phyloP scores from a whole-genome alignment of 2,888 invertebrate genomes.

The Drosophila ezoana region DNA sequence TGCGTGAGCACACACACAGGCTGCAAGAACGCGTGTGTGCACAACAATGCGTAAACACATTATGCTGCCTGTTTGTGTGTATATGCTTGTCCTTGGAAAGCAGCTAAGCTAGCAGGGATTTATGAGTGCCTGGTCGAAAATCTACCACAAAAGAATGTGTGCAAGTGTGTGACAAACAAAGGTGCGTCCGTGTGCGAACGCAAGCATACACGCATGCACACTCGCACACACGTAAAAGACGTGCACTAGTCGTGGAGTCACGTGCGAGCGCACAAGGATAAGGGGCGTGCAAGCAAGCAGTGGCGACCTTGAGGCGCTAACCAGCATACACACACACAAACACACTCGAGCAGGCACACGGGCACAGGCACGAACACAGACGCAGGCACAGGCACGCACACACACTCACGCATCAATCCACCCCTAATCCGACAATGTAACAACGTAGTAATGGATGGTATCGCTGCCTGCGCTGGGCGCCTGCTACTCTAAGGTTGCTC shows the following conservation, averaged over 20 bases:
- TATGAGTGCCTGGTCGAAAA: conserved; percentile 75
- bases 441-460: conserved; percentile 76
- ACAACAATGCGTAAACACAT: conserved; percentile 36
- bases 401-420: conserved; percentile 22
- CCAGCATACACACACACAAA: conserved; percentile 21
- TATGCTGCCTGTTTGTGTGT: conserved; percentile 12
- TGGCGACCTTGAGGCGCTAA: conserved; percentile 60
- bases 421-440: conserved; percentile 72
- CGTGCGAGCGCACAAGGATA: conserved; percentile 34
- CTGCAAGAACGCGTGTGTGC: conserved; percentile 26
- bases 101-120: conserved; percentile 29
- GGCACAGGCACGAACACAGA: neutral
- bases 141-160: conserved; percentile 83
- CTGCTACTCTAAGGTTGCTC: conserved; percentile 84
- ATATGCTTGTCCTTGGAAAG: conserved; percentile 22
- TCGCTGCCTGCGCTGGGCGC: conserved; percentile 68
- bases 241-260: conserved; percentile 20
- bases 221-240: conserved; percentile 17
- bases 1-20: conserved; percentile 10
- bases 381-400: neutral
- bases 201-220: conserved; percentile 8
- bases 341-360: neutral
- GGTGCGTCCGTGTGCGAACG: conserved; percentile 54
- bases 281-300: conserved; percentile 30
- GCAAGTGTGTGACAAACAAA: conserved; percentile 66